These are phyloP conservation scores for Synanthedon vespiformis DNA, from an alignment of 2,888 invertebrate species.

Conservation along the genomic window DNA sequence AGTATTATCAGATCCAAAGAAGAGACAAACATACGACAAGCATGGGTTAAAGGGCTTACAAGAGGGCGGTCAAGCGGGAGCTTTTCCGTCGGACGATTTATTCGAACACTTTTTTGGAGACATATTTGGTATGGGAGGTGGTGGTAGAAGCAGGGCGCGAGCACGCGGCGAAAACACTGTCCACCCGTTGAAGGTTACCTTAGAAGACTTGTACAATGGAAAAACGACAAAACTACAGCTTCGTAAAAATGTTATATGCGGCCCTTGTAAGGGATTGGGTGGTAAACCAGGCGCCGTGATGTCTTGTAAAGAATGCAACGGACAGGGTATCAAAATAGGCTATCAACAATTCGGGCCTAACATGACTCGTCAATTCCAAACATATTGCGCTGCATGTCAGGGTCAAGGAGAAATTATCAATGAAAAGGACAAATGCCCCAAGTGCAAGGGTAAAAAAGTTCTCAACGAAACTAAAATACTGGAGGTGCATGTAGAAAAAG, in stretches of 20 bases:
- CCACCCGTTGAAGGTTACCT: constrained; percentile 84
- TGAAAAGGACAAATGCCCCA: constrained; percentile 85
- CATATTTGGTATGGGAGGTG: constrained; percentile 72
- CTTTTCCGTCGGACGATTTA: constrained; percentile 73
- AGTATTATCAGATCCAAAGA: constrained; percentile 89
- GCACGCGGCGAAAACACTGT: constrained; percentile 84
- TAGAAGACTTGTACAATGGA: constrained; percentile 93
- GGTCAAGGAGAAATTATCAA: constrained; percentile 80
- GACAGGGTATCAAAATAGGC: constrained; percentile 80
- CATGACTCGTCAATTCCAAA: constrained; percentile 74
- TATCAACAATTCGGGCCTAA: constrained; percentile 77
- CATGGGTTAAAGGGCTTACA: constrained; percentile 90
- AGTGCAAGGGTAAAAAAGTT: constrained; percentile 87
- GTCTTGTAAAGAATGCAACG: constrained; percentile 80
- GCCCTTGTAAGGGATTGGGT: constrained; percentile 81
- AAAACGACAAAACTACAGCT: constrained; percentile 86
- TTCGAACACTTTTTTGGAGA: constrained; percentile 75
- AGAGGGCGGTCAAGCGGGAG: constrained; percentile 76
- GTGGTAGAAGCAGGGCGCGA: constrained; percentile 67
- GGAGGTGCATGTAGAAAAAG: constrained; percentile 90
- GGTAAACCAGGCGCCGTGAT: constrained; percentile 77
- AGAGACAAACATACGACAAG: constrained; percentile 86
- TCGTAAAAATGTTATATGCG: constrained; percentile 85
- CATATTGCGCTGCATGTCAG: constrained; percentile 72
- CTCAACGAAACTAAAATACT: constrained; percentile 84